Conservation (phyloP, 2,113 vertebrate species). For the Aplodontia rufa region DNA sequence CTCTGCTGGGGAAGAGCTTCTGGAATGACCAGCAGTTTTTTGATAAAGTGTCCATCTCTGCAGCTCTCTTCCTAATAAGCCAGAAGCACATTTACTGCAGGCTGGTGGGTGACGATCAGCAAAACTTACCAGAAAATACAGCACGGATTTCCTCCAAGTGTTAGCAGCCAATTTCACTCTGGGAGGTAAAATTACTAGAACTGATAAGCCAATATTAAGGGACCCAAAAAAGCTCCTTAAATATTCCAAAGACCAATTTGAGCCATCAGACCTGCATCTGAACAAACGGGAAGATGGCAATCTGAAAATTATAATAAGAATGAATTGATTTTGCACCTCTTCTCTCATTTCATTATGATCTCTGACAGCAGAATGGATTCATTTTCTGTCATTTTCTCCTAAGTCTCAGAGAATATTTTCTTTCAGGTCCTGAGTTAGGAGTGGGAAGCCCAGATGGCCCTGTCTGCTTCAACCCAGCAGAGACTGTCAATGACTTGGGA, state of each 20-base stretch:
- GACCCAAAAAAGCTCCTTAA: conserved; percentile 74
- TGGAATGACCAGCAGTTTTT: conserved; percentile 60
- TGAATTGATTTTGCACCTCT: conserved; percentile 80
- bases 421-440: conserved; percentile 66
- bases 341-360: conserved; percentile 71
- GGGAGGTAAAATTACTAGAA: conserved; percentile 82
- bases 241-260: conserved; percentile 82
- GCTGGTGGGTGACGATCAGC: conserved; percentile 76
- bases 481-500: conserved; percentile 50
- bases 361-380: conserved; percentile 75
- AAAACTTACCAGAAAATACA: conserved; percentile 76
- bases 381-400: conserved; percentile 80
- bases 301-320: conserved; percentile 81
- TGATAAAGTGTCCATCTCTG: conserved; percentile 66
- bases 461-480: conserved; percentile 36
- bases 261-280: conserved; percentile 75
- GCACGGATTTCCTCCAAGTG: conserved; percentile 77
- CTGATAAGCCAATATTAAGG: conserved; percentile 81
- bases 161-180: conserved; percentile 79
- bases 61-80: conserved; percentile 73
- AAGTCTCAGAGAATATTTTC: conserved; percentile 64
- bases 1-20: conserved; percentile 66
- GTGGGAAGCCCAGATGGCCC: conserved; percentile 64
- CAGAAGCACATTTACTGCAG: conserved; percentile 76
- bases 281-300: conserved; percentile 81